phyloP scores from a whole-genome alignment of 2,888 invertebrate species.

The Drosophila tanythrix region DNA sequence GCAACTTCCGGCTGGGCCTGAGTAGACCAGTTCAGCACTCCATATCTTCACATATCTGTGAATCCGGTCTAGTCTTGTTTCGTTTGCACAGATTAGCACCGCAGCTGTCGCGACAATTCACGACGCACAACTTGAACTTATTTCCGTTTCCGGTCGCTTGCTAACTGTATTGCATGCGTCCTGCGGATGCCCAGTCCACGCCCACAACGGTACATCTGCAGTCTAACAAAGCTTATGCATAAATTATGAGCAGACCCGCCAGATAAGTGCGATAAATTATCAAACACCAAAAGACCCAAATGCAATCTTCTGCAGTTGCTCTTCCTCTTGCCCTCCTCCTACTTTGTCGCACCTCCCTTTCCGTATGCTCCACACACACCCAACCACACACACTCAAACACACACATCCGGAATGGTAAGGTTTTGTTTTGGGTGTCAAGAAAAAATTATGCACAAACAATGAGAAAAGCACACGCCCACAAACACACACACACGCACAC shows the following conservation, averaged over 20 bases:
- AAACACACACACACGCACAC: conserved; percentile 24
- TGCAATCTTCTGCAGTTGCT: conserved; percentile 62
- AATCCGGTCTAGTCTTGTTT: conserved; percentile 27
- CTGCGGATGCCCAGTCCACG: conserved; percentile 30
- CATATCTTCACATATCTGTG: conserved; percentile 11
- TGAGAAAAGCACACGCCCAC: conserved; percentile 38
- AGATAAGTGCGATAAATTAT: conserved; percentile 81
- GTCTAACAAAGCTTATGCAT: conserved; percentile 71
- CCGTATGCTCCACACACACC: conserved; percentile 2
- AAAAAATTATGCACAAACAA: conserved; percentile 44
- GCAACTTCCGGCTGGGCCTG: conserved; percentile 36
- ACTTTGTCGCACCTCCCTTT: no score
- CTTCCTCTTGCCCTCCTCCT: neutral
- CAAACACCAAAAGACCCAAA: conserved; percentile 48
- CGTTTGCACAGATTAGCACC: conserved; percentile 58
- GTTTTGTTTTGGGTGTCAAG: conserved; percentile 58
- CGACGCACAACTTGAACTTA: conserved; percentile 60
- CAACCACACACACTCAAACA: conserved; percentile 5
- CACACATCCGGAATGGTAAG: conserved; percentile 19
- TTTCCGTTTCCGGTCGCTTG: conserved; percentile 73
- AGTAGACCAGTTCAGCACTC: conserved; percentile 1
- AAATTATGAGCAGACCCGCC: conserved; percentile 70
- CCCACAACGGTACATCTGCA: conserved; percentile 22
- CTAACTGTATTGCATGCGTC: conserved; percentile 63
- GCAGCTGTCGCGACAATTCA: conserved; percentile 49